phyloP scores from a whole-genome alignment of 2,888 invertebrate species.

The Zaprionus lineosus region DNA sequence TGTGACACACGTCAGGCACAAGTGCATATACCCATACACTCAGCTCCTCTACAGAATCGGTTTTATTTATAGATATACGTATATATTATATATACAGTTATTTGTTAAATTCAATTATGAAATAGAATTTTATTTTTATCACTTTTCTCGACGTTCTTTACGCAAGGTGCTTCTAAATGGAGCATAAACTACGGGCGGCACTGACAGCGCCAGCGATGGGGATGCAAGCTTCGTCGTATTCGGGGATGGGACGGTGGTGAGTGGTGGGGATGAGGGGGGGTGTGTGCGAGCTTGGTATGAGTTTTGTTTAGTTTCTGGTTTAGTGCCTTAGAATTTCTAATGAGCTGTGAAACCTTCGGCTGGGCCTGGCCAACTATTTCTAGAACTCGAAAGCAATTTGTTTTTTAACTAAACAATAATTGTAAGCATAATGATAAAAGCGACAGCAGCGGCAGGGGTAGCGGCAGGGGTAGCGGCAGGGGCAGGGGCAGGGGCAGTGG shows the following conservation, averaged over 20 bases:
- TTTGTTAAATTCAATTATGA: too few species aligned
- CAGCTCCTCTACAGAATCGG: too few species aligned
- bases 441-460: slow-evolving; percentile 21
- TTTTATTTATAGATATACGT: too few species aligned
- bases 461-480: too few species aligned
- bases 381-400: slow-evolving; percentile 60
- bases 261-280: too few species aligned
- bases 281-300: too few species aligned
- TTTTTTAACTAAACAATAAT: slow-evolving; percentile 49
- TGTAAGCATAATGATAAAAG: slow-evolving; percentile 50
- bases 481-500: too few species aligned
- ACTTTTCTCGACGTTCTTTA: slow-evolving; percentile 33
- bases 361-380: slow-evolving; percentile 40
- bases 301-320: slow-evolving; percentile 17
- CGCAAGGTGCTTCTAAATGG: slow-evolving; percentile 61
- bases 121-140: background rate
- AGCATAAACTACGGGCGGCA: slow-evolving; percentile 51
- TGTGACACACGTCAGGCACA: too few species aligned
- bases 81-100: background rate
- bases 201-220: slow-evolving; percentile 18
- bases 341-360: slow-evolving; percentile 66
- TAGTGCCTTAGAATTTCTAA: slow-evolving; percentile 65
- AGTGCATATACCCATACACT: too few species aligned
- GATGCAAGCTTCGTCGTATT: too few species aligned
- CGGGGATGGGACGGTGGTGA: too few species aligned